Base-by-base conservation (phyloP, 2,888 invertebrate species). In the Laothoe populi region DNA sequence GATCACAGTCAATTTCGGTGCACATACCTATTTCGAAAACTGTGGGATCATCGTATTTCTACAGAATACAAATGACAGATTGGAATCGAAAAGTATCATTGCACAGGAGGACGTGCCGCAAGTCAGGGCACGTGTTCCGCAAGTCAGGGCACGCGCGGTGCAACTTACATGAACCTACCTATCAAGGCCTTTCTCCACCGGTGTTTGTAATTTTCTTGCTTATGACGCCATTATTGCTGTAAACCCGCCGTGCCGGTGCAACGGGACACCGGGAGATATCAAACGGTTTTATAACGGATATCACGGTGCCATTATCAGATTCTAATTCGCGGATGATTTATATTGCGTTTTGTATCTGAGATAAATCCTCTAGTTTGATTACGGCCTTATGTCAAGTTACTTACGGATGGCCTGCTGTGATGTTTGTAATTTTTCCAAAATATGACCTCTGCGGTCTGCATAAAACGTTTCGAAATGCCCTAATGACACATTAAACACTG, bases 131-230 rank as follows among this genome's bases (percentile, higher is more conserved):
- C 81, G 63, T 74, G 71, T 19, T 49, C 16, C 71, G 72, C 59
- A 61, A 48, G 57, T 64, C 63, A 35, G 44, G 72, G 73, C 79
- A 75, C 80, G 78, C 75, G 79, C 72, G 69, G 63, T 66, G 70
- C 73, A 71, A 73, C 71, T 66, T 88, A 85, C 81, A 84, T 87
- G 86, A 88, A 79, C 79, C 72, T 75, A 73, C 74, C 75, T 73
- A 75, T 78, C 67, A 68, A 71, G 73, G 78, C 86, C 86, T 87
- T 88, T 89, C 87, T 82, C 87, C 81, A 76, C 68, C 79, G 79
- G 75, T 77, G 81, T 73, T 72, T 77, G 82, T 78, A 81, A 84
- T 84, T 84, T 86, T 83, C 86, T 84, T 75, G 79, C 77, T 77
- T 73, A 72, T 71, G 66, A 72, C 74, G 71, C 74, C 73, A 79